Evolutionary conservation across 2,888 invertebrate species (phyloP), one percentile per base, ranked within the genome.

Genomic region (Cosmorhoe ocellata): DNA sequence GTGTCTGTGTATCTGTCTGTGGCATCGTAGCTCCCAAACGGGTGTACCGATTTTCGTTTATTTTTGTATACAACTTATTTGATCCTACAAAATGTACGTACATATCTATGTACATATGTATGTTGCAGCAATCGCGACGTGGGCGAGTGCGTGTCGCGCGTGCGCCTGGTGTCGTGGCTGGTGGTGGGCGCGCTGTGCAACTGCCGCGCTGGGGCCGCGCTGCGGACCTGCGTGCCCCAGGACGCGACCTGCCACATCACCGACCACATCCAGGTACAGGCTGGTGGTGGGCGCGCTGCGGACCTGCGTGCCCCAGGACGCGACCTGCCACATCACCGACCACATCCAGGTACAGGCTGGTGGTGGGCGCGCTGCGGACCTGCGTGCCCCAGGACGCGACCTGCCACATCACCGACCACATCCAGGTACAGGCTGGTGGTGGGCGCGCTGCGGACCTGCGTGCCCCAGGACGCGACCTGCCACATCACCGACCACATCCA

Each of bases 221-320:
- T 93, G 64, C 95, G 95, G 58, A 95, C 96, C 69, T 98, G 99
- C 0, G 95, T 99, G 61, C 98, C 99, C 3, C 95, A 98, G 75
- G 99, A 99, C 84, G 97, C 97, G 37, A 97, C 97, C 39, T 97
- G 97, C 73, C 97, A 98, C 83, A 96, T 99, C 74, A 98, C 99
- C 32, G 99, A 99, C 89, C 98, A 99, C 76, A 95, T 99, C 18
- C 18, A 18, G 18, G 18, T 18, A 18, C 18, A 2, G 2, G 18
- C 18, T 3, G 18, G 18, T 18, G 48, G 82, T 52, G 76, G 60
- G 52, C 59, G 94, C 96, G 39, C 92, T 93, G 64, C 95, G 95
- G 58, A 95, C 96, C 69, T 98, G 99, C 0, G 95, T 99, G 61
- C 98, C 99, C 3, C 95, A 98, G 75, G 99, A 99, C 84, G 97